phyloP scores from a whole-genome alignment of 1,140 invertebrate genomes.

The Cryptotermes secundus region DNA sequence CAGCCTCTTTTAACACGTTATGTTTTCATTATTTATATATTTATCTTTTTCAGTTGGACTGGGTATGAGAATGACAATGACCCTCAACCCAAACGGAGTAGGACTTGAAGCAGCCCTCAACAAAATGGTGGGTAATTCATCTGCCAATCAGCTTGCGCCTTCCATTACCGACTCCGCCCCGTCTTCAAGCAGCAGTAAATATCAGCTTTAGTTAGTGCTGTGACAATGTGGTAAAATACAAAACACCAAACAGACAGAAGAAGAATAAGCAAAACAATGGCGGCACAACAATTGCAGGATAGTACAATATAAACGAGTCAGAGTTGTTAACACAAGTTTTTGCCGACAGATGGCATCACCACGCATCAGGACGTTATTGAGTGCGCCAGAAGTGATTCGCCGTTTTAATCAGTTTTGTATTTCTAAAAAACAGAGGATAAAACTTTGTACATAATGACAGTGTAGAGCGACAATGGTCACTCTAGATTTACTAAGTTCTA shows the following conservation, averaged over 20 bases:
- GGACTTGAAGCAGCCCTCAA: slow-evolving; percentile 5
- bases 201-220: background rate
- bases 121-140: slow-evolving; percentile 5
- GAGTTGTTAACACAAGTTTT: background rate
- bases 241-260: background rate
- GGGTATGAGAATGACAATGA: slow-evolving; percentile 28
- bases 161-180: slow-evolving; percentile 29
- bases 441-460: background rate
- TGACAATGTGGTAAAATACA: background rate
- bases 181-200: slow-evolving; percentile 23
- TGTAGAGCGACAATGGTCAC: background rate
- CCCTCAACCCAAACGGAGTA: slow-evolving; percentile 20
- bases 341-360: background rate
- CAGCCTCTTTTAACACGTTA: background rate
- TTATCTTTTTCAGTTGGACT: slow-evolving; percentile 29
- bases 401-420: slow-evolving; percentile 8
- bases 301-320: slow-evolving; percentile 2
- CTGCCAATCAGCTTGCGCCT: slow-evolving; percentile 32
- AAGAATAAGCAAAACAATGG: background rate
- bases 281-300: background rate
- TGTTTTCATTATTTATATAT: too few species aligned
- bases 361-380: background rate
- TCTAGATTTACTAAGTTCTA: background rate
- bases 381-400: background rate
- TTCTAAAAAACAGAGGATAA: background rate